phyloP scores from a whole-genome alignment of 2,797 vertebrate species.

The Darevskia nairensis region DNA sequence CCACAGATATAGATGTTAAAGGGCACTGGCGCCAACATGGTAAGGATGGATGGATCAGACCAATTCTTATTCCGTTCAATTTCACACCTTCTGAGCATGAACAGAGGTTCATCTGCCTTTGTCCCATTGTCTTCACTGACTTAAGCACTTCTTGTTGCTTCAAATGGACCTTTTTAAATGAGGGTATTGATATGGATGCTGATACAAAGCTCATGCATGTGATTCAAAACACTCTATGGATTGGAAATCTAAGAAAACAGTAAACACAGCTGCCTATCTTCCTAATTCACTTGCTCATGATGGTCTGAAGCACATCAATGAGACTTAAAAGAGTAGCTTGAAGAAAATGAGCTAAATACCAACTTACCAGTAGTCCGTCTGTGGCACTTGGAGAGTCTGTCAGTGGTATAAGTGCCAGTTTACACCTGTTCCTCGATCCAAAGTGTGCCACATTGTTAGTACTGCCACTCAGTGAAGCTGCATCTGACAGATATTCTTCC shows the following conservation, averaged over 20 bases:
- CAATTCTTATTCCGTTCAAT: too few species aligned
- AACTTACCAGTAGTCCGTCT: slow-evolving; percentile 43
- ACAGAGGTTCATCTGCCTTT: background rate
- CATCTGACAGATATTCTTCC: slow-evolving; percentile 55
- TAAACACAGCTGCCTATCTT: background rate
- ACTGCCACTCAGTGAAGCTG: background rate
- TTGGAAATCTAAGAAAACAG: background rate
- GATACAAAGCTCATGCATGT: background rate
- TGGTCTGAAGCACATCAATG: background rate
- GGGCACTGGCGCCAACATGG: too few species aligned
- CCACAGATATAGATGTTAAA: too few species aligned
- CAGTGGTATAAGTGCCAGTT: slow-evolving; percentile 68
- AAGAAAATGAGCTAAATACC: background rate
- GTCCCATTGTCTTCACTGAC: background rate
- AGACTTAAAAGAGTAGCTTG: background rate
- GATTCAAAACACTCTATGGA: background rate
- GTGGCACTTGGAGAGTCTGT: background rate
- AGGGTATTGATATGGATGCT: background rate
- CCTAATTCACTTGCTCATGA: background rate
- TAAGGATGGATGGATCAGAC: too few species aligned
- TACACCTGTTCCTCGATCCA: slow-evolving; percentile 57
- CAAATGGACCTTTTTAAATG: background rate
- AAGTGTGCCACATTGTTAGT: rapidly evolving
- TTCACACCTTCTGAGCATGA: background rate
- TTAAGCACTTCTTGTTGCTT: background rate